Percentiles rank a stretch among this genome's conserved stretches.
Conservation (phyloP, 1,140 invertebrate species). For the Drosophila lacteicornis region DNA sequence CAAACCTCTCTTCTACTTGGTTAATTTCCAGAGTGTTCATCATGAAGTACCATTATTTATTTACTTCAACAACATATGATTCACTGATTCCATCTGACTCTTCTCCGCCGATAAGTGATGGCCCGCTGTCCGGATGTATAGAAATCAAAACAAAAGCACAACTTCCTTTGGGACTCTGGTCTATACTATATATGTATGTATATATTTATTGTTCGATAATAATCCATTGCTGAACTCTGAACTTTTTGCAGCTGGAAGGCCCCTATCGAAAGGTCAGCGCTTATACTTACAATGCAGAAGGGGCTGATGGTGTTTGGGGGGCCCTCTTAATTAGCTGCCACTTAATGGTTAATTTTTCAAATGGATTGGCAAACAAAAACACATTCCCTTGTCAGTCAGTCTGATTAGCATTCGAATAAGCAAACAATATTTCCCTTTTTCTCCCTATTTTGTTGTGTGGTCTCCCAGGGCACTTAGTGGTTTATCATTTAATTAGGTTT, state of each 20-base stretch:
- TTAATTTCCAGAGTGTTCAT: neutral
- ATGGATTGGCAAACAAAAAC: conserved; percentile 71
- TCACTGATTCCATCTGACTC: conserved; percentile 4
- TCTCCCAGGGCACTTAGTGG: neutral
- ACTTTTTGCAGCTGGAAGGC: conserved; percentile 6
- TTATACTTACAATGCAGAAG: neutral
- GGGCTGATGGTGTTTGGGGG: neutral
- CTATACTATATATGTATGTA: neutral
- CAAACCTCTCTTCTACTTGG: neutral
- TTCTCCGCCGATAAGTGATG: conserved; percentile 55
- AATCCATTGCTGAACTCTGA: conserved; percentile 30
- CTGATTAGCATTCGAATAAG: conserved; percentile 53
- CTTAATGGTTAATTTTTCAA: conserved; percentile 47
- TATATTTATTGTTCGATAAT: neutral
- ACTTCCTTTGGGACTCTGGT: conserved; percentile 20
- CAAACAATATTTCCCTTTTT: conserved; percentile 31
- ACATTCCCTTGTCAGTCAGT: conserved; percentile 19
- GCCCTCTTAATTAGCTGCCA: conserved; percentile 69
- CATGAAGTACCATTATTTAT: conserved; percentile 44
- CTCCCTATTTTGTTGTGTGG: neutral
- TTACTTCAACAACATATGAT: conserved; percentile 29
- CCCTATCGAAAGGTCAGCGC: conserved; percentile 10
- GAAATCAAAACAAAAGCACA: conserved; percentile 62
- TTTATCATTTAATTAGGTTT: conserved; percentile 20
- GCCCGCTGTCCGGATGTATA: conserved; percentile 46